Evolutionary conservation across 23 tunicate genomes (phyloP), one percentile per base, ranked within the genome.

Genomic region (Styela plicata): DNA sequence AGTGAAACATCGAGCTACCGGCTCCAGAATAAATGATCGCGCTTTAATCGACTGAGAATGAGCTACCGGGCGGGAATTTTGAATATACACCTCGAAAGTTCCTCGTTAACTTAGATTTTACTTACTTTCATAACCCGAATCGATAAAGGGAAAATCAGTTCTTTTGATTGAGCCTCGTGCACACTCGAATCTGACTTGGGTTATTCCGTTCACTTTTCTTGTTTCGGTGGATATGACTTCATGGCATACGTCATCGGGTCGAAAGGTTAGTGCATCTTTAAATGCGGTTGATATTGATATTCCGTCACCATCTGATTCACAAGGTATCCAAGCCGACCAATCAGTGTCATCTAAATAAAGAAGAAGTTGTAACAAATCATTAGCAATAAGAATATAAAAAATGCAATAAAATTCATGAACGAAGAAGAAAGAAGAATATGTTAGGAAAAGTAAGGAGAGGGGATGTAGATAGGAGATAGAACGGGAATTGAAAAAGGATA

Each of bases 81-180:
- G n/a, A n/a, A n/a, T n/a, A n/a, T n/a, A n/a, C n/a, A n/a, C n/a
- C n/a, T n/a, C n/a, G n/a, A n/a, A n/a, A n/a, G n/a, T n/a, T n/a
- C n/a, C n/a, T n/a, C n/a, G n/a, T n/a, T n/a, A 44, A 44, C 7
- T 5, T 5, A 44, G 30, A 29, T 13, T 10, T n/a, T 70, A 24
- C 78, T 81, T 37, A 90, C 95, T 86, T 53, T 90, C 83, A 20
- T 71, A 71, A 5, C 66, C 68, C 1, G 97, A 83, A 31, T 91
- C 97, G 0, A 79, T 80, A 1, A 69, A 71, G 23, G 97, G 97
- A 69, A 61, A 91, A 78, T 91, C 97, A 0, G 97, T 91, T 34
- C 74, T 85, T 36, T 63, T 78, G 63, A 91, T 91, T 26, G 83
- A 33, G 13, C 97, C 97, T 2, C 79, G 81, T 24, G 85, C 87